A percentile compares a stretch with the other conserved stretches of the same genome.
These are phyloP conservation scores for Suillia variegata DNA, from an alignment of 2,888 invertebrate genomes.

Conservation along the genomic window DNA sequence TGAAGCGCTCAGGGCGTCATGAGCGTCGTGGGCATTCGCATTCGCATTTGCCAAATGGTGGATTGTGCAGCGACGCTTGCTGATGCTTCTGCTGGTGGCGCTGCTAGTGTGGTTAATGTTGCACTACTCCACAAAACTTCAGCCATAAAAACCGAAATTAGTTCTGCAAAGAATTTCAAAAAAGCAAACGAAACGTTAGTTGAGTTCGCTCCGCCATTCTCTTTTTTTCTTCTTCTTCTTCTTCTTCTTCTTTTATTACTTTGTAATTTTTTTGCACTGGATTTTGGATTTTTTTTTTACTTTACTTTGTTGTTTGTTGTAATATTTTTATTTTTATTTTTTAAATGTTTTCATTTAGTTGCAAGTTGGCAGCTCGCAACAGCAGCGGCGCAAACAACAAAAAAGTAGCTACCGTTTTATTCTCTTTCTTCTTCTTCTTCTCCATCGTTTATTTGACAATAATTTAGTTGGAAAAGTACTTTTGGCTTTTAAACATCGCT, in stretches of 20 bases:
- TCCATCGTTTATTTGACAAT: slow-evolving; percentile 5
- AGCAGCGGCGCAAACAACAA: too few relatives aligned
- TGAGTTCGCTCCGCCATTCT: not conserved
- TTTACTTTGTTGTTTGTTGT: not conserved
- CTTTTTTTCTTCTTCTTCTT: not conserved
- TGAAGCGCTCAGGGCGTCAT: not conserved
- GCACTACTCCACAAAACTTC: slow-evolving; percentile 29
- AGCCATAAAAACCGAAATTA: slow-evolving; percentile 31
- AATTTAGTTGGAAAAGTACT: slow-evolving; percentile 13
- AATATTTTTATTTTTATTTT: not conserved
- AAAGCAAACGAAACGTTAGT: slow-evolving; percentile 23
- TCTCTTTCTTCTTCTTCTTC: not conserved
- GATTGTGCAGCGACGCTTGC: too few relatives aligned
- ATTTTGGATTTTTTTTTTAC: not conserved
- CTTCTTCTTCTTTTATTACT: slow-evolving; percentile 7
- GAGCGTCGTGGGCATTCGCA: not conserved
- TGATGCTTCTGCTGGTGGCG: slow-evolving; percentile 15
- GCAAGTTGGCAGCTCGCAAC: slow-evolving; percentile 1
- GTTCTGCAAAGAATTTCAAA: slow-evolving; percentile 34
- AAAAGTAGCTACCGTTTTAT: not conserved
- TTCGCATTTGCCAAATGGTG: too few relatives aligned
- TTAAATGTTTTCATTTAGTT: slow-evolving; percentile 23
- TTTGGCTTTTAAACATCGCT: slow-evolving; percentile 11
- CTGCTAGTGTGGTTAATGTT: slow-evolving; percentile 26
- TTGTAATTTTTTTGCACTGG: not conserved